phyloP scores from a whole-genome alignment of 2,888 invertebrate species.

The Eupithecia pulchellata region DNA sequence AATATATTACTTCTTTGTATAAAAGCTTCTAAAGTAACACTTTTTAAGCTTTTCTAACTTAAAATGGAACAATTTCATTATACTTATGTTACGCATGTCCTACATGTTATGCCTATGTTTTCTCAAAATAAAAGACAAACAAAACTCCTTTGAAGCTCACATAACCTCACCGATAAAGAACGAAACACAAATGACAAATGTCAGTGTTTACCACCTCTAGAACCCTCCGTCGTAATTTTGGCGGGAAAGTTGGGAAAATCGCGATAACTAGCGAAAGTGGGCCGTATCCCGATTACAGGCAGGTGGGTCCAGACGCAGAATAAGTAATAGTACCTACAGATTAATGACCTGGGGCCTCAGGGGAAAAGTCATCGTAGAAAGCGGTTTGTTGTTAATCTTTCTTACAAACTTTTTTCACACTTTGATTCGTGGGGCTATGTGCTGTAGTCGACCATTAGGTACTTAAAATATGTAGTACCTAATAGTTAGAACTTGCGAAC shows the following conservation, averaged over 20 bases:
- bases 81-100: not conserved
- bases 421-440: not conserved
- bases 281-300: slow-evolving; percentile 53
- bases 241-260: slow-evolving; percentile 46
- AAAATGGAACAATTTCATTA: not conserved
- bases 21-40: not conserved
- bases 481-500: no score
- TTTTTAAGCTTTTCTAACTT: no score
- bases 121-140: slow-evolving; percentile 20
- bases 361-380: slow-evolving; percentile 29
- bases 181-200: slow-evolving; percentile 40
- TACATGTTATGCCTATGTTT: no score
- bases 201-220: slow-evolving; percentile 38
- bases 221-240: slow-evolving; percentile 43
- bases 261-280: slow-evolving; percentile 47
- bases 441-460: not conserved
- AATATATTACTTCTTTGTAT: no score
- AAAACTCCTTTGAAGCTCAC: slow-evolving; percentile 7
- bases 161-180: slow-evolving; percentile 31
- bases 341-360: slow-evolving; percentile 51
- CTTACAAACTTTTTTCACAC: slow-evolving; percentile 19
- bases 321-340: slow-evolving; percentile 30
- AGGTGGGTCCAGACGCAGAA: slow-evolving; percentile 48
- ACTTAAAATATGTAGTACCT: no score
- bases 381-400: slow-evolving; percentile 24